These are phyloP conservation scores for Macrostomum lignano DNA, from an alignment of 1,140 invertebrate species.

Conservation along the genomic window DNA sequence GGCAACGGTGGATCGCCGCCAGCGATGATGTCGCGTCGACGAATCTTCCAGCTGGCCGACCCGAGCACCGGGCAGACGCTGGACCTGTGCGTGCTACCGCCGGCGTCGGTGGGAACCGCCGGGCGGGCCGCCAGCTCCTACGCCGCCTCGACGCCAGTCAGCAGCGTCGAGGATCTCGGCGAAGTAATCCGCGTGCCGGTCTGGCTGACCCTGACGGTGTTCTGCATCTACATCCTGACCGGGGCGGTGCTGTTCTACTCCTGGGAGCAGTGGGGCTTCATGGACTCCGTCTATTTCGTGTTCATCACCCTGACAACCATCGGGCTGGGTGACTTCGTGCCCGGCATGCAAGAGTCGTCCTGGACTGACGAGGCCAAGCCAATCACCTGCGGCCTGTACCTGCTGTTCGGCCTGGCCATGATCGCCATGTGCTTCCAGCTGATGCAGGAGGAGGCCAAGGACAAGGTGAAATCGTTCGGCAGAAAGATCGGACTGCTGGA, in stretches of 20 bases:
- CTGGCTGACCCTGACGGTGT: slow-evolving; percentile 7
- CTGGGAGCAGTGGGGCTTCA: slow-evolving; percentile 53
- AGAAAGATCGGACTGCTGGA: slow-evolving; percentile 7
- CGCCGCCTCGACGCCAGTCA: no score
- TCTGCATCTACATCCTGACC: slow-evolving; percentile 48
- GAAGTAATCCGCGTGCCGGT: slow-evolving; percentile 3
- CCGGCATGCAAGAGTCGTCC: slow-evolving; percentile 25
- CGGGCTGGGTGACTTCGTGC: slow-evolving; percentile 67
- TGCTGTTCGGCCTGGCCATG: slow-evolving; percentile 54
- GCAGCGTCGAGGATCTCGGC: no score
- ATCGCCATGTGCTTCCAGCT: slow-evolving; percentile 72
- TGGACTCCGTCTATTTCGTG: slow-evolving; percentile 66
- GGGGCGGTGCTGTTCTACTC: slow-evolving; percentile 57
- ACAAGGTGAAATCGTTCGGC: slow-evolving; percentile 39
- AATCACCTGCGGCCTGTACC: slow-evolving; percentile 50
- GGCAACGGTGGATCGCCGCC: no score
- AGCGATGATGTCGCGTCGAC: no score
- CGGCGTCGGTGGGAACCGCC: no score
- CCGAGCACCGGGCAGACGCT: no score
- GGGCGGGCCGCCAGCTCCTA: no score
- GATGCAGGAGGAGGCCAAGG: slow-evolving; percentile 55
- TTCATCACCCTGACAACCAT: slow-evolving; percentile 43
- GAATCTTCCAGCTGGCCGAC: no score
- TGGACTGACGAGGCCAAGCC: slow-evolving; percentile 26
- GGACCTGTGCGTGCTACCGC: no score